Evolutionary conservation across 1,140 invertebrate species (phyloP), one percentile per base, ranked within the genome.

Genomic region (Nephotettix cincticeps): DNA sequence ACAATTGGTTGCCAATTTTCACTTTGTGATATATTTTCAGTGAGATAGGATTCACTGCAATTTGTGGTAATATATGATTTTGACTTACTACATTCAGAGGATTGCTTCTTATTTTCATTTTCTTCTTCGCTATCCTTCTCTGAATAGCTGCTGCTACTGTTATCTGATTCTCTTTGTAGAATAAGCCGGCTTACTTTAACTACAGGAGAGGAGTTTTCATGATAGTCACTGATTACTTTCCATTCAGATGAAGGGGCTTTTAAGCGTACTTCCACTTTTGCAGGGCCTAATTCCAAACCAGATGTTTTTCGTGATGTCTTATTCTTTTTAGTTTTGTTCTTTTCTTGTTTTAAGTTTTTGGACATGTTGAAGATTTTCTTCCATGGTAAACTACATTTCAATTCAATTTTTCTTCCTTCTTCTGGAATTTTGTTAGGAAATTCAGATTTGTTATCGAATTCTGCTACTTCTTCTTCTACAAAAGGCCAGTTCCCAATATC

Each of bases 121-220:
- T 67, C 64, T 67, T 67, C 64, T 43, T 67, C 64, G 17, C 64
- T 67, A 43, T 67, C 64, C 45, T 67, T 67, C 45, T 67, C 64
- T 36, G 64, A 67, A 25, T 67, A 45, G 17, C 64, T 67, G 14
- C 23, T 67, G 21, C 64, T 67, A 13, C 23, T 67, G 17, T 19
- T 21, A 13, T 67, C 64, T 3, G 64, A 43, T 11, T 67, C 64
- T 43, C 64, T 40, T 23, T 67, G 64, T 17, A 67, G 27, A 43
- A 67, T 67, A 6, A 67, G 30, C 1, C 64, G 32, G 32, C 40
- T 67, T 0, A 67, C 64, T 43, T 67, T 67, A 23, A 67, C 64
- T 23, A 67, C 40, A 1, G 64, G 64, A 25, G 64, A 67, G 17
- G 21, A 43, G 17, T 43, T 43, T 13, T 67, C 40, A 67, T 67